These are phyloP conservation scores for Parnassius smintheus DNA, from an alignment of 2,888 invertebrate genomes.

Conservation along the genomic window DNA sequence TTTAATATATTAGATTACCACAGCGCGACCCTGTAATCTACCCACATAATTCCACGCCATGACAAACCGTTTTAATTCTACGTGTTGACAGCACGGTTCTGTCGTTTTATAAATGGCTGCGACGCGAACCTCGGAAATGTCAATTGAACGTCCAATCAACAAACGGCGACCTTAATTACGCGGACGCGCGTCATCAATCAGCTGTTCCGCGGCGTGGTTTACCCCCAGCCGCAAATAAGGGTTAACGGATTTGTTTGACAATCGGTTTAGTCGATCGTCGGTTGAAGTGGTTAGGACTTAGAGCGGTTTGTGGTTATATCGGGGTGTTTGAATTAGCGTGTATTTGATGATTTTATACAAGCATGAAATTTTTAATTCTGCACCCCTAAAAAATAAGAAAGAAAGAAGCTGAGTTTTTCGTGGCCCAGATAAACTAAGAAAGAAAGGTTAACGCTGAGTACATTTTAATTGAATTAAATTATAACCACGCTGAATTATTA, in stretches of 20 bases:
- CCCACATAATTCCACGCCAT: background rate
- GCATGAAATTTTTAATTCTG: no score
- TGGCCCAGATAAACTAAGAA: no score
- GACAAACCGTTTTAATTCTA: background rate
- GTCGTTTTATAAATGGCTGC: constrained; percentile 6
- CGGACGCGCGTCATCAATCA: constrained; percentile 16
- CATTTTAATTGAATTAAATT: no score
- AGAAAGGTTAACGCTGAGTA: no score
- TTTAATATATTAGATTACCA: no score
- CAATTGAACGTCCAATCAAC: constrained; percentile 22
- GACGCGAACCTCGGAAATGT: constrained; percentile 21
- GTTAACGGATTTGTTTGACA: background rate
- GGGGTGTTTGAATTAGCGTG: no score
- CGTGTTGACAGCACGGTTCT: constrained; percentile 1
- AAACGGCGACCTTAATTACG: constrained; percentile 17
- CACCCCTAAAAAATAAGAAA: no score
- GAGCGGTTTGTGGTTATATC: no score
- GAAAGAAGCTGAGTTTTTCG: no score
- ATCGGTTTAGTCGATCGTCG: background rate
- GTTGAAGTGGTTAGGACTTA: background rate
- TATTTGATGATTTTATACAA: no score
- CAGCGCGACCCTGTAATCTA: background rate
- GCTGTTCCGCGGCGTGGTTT: constrained; percentile 7
- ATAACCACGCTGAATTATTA: no score
- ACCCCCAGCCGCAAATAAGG: constrained; percentile 4